Base-by-base conservation (phyloP, 1,140 invertebrate species). In the Drosophila prosaltans region DNA sequence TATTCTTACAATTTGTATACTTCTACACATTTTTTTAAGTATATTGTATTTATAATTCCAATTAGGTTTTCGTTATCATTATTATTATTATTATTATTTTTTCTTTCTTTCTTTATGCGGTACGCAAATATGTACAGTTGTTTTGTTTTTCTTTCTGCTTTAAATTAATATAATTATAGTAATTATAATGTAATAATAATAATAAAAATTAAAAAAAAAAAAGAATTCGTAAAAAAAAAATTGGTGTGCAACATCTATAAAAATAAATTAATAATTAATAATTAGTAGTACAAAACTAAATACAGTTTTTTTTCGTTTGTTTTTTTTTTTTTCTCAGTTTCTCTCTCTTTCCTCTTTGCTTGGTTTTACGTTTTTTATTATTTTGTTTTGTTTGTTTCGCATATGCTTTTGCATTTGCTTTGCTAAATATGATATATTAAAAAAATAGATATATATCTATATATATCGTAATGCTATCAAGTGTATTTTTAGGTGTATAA, bases 381-480 rank as follows among this genome's bases (percentile, higher is more conserved):
- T 6, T 7, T 5, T 45, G n/a, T 45, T 45, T 2, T 8, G 7
- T 51, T 51, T 6, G 16, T 51, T 26, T 24, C 6, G 45, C 45
- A 51, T 26, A 26, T 51, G 45, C 45, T 26, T 8, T 51, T 51
- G 45, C 45, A 51, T 26, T 26, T 51, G 45, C 45, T 10, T 51
- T 51, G 45, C 45, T 66, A 45, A 55, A 16, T 61, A 45, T 72
- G 60, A 66, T 81, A 70, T 81, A 69, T 77, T 73, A 77, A 70
- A 78, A 72, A 77, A 77, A 73, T 75, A 65, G 78, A 72, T 78
- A 74, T 81, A 68, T 81, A 77, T 81, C 78, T 78, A 74, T 81
- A 78, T 74, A 65, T 60, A 43, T 68, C 72, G 57, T 76, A 76
- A 69, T 76, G 65, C 65, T 73, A 75, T 74, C 65, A 76, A 69